Base-by-base conservation (phyloP, 2,888 invertebrate species). In the Synergus umbraculus region DNA sequence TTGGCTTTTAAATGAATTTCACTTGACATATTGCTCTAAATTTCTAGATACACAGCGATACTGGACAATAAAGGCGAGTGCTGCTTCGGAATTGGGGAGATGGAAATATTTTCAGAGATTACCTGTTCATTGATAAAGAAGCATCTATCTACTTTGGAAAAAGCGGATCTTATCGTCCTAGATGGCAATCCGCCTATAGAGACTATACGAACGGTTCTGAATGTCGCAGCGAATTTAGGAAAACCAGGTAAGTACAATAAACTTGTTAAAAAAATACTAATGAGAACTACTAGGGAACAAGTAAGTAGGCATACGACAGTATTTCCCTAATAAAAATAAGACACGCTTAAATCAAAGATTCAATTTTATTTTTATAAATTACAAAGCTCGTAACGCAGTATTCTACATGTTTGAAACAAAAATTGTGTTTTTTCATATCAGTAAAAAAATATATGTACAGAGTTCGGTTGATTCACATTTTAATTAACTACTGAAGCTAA, bases 111-210 rank as follows among this genome's bases (percentile, higher is more conserved):
- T 89, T 90, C 93, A 13, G 92, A 93, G 82, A 96, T 98, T 79
- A 94, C 95, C 8, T 93, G 95, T 0, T 93, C 95, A 79, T 90
- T 95, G 89, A 95, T 96, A 91, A 93, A 93, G 79, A 92, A 93
- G 77, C 94, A 95, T 88, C 93, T 94, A 79, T 89, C 94, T 0
- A 88, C 94, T 1, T 92, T 98, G 43, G 92, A 93, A 83, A 90
- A 92, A 12, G 94, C 97, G 0, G 95, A 97, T 0, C 91, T 98
- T 46, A 94, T 99, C 12, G 93, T 98, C 29, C 92, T 98, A 77
- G 99, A 99, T 91, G 97, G 96, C 10, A 99, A 99, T 92, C 90
- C 97, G 66, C 94, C 96, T 0, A 88, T 94, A 65, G 92, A 94
- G 37, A 94, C 97, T 0, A 95, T 98, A 88, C 93, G 94, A 84